These are phyloP conservation scores for Conomelus anceps DNA, from an alignment of 2,888 invertebrate species.

Conservation along the genomic window DNA sequence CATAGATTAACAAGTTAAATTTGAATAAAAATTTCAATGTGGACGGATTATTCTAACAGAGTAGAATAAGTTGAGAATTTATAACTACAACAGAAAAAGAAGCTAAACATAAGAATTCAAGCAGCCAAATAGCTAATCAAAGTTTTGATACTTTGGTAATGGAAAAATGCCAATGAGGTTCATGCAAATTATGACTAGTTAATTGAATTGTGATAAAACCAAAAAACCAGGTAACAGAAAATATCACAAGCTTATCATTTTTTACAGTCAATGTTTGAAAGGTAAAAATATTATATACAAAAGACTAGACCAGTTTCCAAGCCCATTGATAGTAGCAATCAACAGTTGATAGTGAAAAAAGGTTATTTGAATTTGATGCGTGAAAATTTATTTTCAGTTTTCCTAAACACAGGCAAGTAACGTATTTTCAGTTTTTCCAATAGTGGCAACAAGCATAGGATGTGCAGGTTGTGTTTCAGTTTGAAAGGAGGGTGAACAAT, in stretches of 20 bases:
- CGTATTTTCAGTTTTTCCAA: not conserved
- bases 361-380: not conserved
- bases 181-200: no score
- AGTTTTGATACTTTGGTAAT: not conserved
- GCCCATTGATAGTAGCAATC: not conserved
- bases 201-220: not conserved
- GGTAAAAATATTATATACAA: not conserved
- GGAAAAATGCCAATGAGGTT: not conserved
- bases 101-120: not conserved
- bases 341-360: not conserved
- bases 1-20: no score
- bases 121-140: not conserved
- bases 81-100: no score
- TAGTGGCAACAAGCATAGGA: not conserved
- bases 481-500: not conserved
- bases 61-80: not conserved
- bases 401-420: not conserved
- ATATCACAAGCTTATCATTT: not conserved
- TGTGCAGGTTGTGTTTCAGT: not conserved
- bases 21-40: not conserved
- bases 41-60: not conserved
- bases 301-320: not conserved
- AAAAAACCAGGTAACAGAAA: not conserved
- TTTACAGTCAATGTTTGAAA: not conserved
- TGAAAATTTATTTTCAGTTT: not conserved